Evolutionary conservation across 2,888 invertebrate genomes (phyloP).

Genomic region (Neoscelio sp.): DNA sequence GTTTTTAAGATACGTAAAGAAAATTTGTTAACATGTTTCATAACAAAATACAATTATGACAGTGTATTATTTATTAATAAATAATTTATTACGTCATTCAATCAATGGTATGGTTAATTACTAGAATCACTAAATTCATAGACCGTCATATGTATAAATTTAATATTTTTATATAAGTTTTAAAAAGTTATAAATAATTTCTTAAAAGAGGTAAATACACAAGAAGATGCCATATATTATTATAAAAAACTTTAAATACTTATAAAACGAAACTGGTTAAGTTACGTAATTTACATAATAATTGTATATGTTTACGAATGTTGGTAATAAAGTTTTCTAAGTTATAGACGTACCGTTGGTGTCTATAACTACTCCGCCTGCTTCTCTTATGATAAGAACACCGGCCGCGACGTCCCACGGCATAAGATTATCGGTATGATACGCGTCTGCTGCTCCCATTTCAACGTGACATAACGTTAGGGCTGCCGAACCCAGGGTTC

Average conservation of each 20-base stretch:
- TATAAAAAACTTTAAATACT: not conserved
- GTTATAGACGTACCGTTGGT: conserved; percentile 84
- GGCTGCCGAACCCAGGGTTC: conserved; percentile 90
- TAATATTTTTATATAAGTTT: too few species aligned
- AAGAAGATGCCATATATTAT: too few species aligned
- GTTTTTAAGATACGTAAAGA: not conserved
- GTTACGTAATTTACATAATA: not conserved
- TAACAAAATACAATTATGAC: too few species aligned
- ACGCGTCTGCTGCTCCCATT: conserved; percentile 88
- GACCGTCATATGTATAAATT: too few species aligned
- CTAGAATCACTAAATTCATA: too few species aligned
- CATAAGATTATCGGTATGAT: conserved; percentile 89
- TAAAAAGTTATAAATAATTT: too few species aligned
- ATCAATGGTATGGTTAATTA: too few species aligned
- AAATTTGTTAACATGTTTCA: too few species aligned
- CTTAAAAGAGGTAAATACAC: too few species aligned
- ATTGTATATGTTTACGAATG: too few species aligned
- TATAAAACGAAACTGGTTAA: not conserved
- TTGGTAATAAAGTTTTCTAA: conserved; percentile 16
- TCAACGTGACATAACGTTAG: conserved; percentile 90
- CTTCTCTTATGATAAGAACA: conserved; percentile 89
- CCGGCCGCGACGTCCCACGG: conserved; percentile 94
- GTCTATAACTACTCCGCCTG: conserved; percentile 89
- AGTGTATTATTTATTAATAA: not conserved
- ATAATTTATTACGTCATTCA: not conserved